These are phyloP conservation scores for Athalia cordata DNA, from an alignment of 2,888 invertebrate species.

Conservation along the genomic window DNA sequence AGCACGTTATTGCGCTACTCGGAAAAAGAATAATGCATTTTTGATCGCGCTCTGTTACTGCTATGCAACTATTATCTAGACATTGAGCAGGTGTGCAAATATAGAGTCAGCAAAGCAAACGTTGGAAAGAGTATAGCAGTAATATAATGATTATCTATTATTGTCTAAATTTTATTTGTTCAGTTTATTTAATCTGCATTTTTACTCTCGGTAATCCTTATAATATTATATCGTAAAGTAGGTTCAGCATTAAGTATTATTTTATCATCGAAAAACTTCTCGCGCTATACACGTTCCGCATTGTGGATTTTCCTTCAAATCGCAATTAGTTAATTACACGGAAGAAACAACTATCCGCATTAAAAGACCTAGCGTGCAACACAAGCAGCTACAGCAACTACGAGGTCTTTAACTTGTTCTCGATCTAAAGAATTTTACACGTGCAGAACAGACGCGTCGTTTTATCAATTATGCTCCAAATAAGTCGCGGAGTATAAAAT, in stretches of 20 bases:
- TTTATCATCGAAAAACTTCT: background rate
- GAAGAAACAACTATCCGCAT: background rate
- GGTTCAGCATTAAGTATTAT: too few species aligned
- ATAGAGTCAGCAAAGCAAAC: conserved; percentile 11
- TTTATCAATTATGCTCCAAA: too few species aligned
- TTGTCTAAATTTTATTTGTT: too few species aligned
- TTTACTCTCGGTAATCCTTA: too few species aligned
- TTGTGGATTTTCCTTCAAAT: conserved; percentile 22
- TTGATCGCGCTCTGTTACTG: background rate
- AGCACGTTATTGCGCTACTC: background rate
- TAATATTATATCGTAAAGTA: too few species aligned
- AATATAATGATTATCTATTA: too few species aligned
- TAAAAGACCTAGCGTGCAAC: background rate
- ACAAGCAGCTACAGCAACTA: background rate
- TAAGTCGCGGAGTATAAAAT: too few species aligned
- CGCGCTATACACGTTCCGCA: conserved; percentile 7
- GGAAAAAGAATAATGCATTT: background rate
- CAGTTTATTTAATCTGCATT: too few species aligned
- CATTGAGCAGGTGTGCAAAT: background rate
- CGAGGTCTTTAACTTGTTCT: conserved; percentile 15
- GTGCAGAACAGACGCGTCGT: too few species aligned
- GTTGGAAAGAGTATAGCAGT: too few species aligned
- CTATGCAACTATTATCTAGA: background rate
- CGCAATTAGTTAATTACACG: conserved; percentile 32
- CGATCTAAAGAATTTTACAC: background rate